A percentile compares a stretch with the other conserved stretches of the same genome.
These are phyloP conservation scores for Linnaemya vulpina DNA, from an alignment of 2,888 invertebrate genomes.

Conservation along the genomic window DNA sequence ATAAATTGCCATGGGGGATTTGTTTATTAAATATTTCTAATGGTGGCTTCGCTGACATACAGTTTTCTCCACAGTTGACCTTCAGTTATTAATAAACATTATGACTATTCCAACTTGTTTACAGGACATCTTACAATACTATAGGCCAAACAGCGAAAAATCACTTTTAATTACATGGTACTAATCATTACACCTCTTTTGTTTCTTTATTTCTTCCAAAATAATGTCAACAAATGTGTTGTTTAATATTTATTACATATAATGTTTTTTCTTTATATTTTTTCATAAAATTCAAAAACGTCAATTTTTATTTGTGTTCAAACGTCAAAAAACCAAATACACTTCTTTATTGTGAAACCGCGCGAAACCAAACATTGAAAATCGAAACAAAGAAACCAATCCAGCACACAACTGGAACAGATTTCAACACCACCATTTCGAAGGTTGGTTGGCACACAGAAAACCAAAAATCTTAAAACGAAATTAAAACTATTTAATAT, in stretches of 20 bases:
- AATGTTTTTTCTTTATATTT: slow-evolving; percentile 64
- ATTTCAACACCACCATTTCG: slow-evolving; percentile 80
- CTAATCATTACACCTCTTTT: slow-evolving; percentile 39
- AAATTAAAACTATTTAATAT: slow-evolving; percentile 26
- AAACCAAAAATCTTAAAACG: slow-evolving; percentile 38
- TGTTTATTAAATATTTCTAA: no score
- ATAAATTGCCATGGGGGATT: no score
- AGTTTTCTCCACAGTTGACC: no score
- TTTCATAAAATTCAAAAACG: slow-evolving; percentile 50
- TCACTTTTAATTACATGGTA: slow-evolving; percentile 27
- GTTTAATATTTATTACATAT: slow-evolving; percentile 61
- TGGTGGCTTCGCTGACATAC: no score
- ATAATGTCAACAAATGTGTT: slow-evolving; percentile 36
- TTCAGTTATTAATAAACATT: no score
- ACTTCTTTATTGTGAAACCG: slow-evolving; percentile 55
- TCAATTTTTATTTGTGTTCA: slow-evolving; percentile 64
- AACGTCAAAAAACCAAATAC: slow-evolving; percentile 48
- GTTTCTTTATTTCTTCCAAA: slow-evolving; percentile 5
- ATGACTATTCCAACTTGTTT: background rate
- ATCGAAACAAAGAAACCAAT: slow-evolving; percentile 77
- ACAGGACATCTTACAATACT: background rate
- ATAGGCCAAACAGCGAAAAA: slow-evolving; percentile 15
- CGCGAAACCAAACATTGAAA: slow-evolving; percentile 58
- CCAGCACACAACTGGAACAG: slow-evolving; percentile 82
- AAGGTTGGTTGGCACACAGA: slow-evolving; percentile 82